A percentile compares a stretch with the other conserved stretches of the same genome.
Conservation (phyloP, 2,888 invertebrate species). For the Polymixis lichenea region DNA sequence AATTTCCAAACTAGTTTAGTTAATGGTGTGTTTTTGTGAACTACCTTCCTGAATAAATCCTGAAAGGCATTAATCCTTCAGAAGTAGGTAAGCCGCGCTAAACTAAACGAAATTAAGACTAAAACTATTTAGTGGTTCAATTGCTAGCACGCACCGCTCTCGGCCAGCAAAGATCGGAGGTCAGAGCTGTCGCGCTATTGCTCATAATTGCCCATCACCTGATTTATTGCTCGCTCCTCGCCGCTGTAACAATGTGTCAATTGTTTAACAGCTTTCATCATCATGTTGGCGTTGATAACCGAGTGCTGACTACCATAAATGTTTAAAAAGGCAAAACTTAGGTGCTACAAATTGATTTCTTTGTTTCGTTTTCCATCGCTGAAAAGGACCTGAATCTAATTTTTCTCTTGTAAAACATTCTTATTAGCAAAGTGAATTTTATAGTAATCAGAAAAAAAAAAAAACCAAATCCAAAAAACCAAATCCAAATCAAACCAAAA, state of each 20-base stretch:
- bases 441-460: no score
- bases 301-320: not conserved
- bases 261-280: conserved; percentile 43
- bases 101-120: conserved; percentile 4
- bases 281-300: conserved; percentile 1
- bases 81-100: not conserved
- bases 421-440: not conserved
- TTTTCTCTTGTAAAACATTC: not conserved
- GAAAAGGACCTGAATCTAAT: not conserved
- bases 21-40: not conserved
- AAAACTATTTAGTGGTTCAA: conserved; percentile 3
- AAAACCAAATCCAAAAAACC: no score
- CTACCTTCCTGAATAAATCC: not conserved
- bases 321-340: not conserved
- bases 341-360: not conserved
- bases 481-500: no score
- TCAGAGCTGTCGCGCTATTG: conserved; percentile 27
- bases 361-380: not conserved
- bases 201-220: conserved; percentile 49
- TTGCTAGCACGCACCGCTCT: conserved; percentile 3
- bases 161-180: conserved; percentile 32
- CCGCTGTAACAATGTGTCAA: conserved; percentile 17
- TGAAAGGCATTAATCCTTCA: not conserved
- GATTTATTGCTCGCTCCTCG: conserved; percentile 44
- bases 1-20: not conserved